phyloP scores from a whole-genome alignment of 2,113 vertebrate species.

The Eulemur rufifrons region DNA sequence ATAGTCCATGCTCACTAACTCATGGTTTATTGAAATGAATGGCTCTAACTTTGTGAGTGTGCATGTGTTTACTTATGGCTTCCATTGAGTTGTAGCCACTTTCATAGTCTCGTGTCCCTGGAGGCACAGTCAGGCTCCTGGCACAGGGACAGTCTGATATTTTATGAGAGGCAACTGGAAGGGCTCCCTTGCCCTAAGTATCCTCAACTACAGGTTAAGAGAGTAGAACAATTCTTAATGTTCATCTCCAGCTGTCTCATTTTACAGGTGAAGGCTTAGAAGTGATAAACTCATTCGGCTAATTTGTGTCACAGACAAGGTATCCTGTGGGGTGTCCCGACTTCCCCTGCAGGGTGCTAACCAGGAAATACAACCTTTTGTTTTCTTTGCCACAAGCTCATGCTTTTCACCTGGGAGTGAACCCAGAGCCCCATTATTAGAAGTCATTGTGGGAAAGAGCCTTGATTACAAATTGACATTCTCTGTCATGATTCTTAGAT shows the following conservation, averaged over 20 bases:
- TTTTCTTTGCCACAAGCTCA: background rate
- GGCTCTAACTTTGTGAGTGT: background rate
- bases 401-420: background rate
- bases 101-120: background rate
- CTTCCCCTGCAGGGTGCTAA: background rate
- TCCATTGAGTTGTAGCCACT: background rate
- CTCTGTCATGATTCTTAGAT: background rate
- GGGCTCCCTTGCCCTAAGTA: background rate
- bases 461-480: background rate
- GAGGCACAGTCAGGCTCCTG: background rate
- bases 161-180: background rate
- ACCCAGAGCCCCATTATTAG: background rate
- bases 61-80: background rate
- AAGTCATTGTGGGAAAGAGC: background rate
- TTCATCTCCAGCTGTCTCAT: background rate
- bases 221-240: background rate
- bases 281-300: background rate
- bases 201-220: background rate
- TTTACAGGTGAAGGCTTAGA: background rate
- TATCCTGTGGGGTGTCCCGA: background rate
- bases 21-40: background rate
- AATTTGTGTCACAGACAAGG: background rate
- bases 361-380: background rate
- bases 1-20: background rate
- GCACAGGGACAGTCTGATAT: background rate